Conservation (phyloP, 2,888 invertebrate genomes). For the Pristionchus arcanus region DNA sequence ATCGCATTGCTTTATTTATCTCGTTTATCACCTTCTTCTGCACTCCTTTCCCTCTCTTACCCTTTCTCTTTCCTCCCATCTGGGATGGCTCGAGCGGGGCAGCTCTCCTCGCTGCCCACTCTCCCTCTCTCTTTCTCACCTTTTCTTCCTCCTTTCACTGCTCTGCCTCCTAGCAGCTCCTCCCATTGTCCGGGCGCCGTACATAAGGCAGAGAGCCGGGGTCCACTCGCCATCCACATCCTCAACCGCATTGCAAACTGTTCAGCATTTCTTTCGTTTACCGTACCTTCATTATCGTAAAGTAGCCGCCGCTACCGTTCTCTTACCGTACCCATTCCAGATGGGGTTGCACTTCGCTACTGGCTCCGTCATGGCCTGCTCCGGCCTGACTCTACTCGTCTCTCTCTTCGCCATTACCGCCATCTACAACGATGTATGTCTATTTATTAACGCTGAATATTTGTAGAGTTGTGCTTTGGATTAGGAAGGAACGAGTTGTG, state of each 20-base stretch:
- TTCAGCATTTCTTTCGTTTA: constrained; percentile 12
- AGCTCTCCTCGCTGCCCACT: constrained; percentile 8
- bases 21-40: constrained; percentile 42
- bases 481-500: too few species aligned
- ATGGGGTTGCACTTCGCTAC: constrained; percentile 45
- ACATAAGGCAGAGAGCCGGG: not conserved
- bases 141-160: constrained; percentile 37
- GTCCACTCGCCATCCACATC: not conserved
- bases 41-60: constrained; percentile 33
- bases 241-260: not conserved
- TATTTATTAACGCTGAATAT: too few species aligned
- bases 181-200: not conserved
- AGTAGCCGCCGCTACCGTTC: not conserved
- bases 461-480: not conserved
- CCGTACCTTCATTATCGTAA: not conserved
- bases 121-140: constrained; percentile 23
- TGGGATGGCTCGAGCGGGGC: not conserved
- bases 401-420: constrained; percentile 52
- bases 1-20: constrained; percentile 48
- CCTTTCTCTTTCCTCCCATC: constrained; percentile 29
- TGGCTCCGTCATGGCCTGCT: constrained; percentile 9
- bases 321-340: constrained; percentile 1
- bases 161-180: constrained; percentile 6
- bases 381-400: constrained; percentile 45
- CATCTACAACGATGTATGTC: constrained; percentile 47